Base-by-base conservation (phyloP, 2,797 vertebrate genomes). In the Crenichthys baileyi region DNA sequence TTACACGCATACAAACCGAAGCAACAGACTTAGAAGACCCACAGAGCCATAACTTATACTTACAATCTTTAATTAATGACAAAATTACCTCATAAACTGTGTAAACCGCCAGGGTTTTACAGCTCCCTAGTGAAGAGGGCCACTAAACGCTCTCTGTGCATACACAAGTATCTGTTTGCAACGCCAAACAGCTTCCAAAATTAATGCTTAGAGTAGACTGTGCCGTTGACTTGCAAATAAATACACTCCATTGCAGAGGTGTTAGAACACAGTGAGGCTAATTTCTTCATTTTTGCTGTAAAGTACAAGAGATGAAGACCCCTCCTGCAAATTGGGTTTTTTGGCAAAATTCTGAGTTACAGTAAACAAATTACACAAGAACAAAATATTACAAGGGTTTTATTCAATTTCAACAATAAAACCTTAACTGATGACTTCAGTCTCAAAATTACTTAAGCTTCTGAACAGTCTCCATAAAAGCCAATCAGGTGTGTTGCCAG, bases 61-160 rank as follows among this genome's bases (percentile, higher is more conserved):
- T 60, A 26, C 7, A 5, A 53, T 70, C 36, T 73, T 18, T 60
- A 73, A 73, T 60, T 73, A 73, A 73, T 60, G 55, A 60, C 36
- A 60, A 60, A 73, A 73, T 73, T 26, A 73, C 55, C 53, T 46
- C 72, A 73, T 73, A 73, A 60, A 73, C 53, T 58, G 55, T 60
- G 39, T 46, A 73, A 73, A 73, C 72, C 53, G n/a, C 55, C 55
- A 46, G 24, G 41, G 72, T 73, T 73, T 58, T 73, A 73, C 39
- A 26, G 72, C 72, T 73, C 72, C 39, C 72, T 41, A 7, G 39
- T 46, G 72, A 72, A 12, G 18, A 36, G 36, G 39, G 70, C 70
- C 70, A 51, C 48, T 36, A 8, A 46, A 58, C 41, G 26, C 39
- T 16, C 29, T 60, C 36, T 58, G 31, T 58, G 72, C 22, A 73